Conservation (phyloP, 2,797 vertebrate species). For the Ammospiza maritima region DNA sequence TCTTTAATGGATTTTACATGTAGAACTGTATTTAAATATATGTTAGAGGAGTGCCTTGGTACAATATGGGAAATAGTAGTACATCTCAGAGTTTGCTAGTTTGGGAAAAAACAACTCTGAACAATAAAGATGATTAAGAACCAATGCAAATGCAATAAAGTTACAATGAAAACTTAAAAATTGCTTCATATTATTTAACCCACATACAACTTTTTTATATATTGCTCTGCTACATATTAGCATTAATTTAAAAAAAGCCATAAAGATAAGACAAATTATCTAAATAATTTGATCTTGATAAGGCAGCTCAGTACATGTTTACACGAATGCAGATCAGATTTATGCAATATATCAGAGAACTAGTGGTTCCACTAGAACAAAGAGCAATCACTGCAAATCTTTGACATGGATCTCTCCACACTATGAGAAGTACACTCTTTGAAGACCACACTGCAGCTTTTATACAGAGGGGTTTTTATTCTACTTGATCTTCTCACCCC, state of each 20-base stretch:
- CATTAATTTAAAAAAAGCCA: slow-evolving; percentile 50
- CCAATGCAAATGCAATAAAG: neutral
- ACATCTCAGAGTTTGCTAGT: neutral
- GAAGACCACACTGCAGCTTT: slow-evolving; percentile 6
- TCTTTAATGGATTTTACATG: neutral
- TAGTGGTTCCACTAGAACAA: slow-evolving; percentile 30
- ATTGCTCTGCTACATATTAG: slow-evolving; percentile 26
- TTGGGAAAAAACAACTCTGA: neutral
- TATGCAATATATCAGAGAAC: slow-evolving; percentile 61
- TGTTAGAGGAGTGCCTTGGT: neutral
- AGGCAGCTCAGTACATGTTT: slow-evolving; percentile 45
- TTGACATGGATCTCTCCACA: slow-evolving; percentile 19
- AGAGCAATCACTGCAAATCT: slow-evolving; percentile 54
- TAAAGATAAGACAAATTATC: slow-evolving; percentile 74
- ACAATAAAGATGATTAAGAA: neutral
- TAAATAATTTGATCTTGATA: slow-evolving; percentile 74
- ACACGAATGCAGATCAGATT: slow-evolving; percentile 51
- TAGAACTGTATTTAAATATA: neutral
- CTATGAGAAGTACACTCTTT: slow-evolving; percentile 19
- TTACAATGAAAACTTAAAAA: neutral
- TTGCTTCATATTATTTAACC: neutral
- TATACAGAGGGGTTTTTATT: neutral
- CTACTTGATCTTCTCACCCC: neutral
- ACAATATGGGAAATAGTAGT: neutral
- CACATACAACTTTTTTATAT: neutral